These are phyloP conservation scores for Loripinus fragilis DNA, from an alignment of 2,888 invertebrate species.

Conservation along the genomic window DNA sequence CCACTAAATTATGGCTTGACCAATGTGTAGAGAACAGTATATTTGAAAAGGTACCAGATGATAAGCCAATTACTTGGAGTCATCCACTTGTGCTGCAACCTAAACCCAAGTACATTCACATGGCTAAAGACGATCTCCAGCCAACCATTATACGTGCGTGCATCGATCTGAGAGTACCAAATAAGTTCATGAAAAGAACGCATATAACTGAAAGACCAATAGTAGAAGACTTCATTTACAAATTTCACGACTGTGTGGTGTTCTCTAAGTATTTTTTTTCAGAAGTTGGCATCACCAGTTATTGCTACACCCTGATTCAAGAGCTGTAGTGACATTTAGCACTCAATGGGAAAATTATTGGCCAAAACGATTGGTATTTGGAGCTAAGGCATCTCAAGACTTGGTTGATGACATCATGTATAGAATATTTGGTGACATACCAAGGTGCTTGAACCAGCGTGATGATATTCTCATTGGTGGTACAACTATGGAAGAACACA, in stretches of 20 bases:
- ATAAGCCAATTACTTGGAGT: no score
- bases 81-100: no score
- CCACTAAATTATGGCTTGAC: no score
- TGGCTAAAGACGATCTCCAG: no score
- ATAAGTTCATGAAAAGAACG: constrained; percentile 18
- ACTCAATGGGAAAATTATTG: constrained; percentile 15
- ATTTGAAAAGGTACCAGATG: no score
- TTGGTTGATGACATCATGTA: constrained; percentile 36
- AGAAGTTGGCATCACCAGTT: background rate
- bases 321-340: constrained; percentile 12
- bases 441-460: constrained; percentile 9
- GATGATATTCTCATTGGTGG: constrained; percentile 10
- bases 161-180: background rate
- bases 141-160: constrained; percentile 29
- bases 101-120: no score
- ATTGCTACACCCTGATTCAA: constrained; percentile 12
- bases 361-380: constrained; percentile 29
- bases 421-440: constrained; percentile 36
- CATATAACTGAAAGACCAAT: constrained; percentile 28
- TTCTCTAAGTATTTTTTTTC: constrained; percentile 17
- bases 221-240: constrained; percentile 37
- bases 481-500: constrained; percentile 27
- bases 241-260: constrained; percentile 19
- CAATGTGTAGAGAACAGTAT: no score
- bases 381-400: constrained; percentile 39